Evolutionary conservation across 2,113 vertebrate species (phyloP), one percentile per base, ranked within the genome.

Genomic region (Dolichallabes microphthalmus): DNA sequence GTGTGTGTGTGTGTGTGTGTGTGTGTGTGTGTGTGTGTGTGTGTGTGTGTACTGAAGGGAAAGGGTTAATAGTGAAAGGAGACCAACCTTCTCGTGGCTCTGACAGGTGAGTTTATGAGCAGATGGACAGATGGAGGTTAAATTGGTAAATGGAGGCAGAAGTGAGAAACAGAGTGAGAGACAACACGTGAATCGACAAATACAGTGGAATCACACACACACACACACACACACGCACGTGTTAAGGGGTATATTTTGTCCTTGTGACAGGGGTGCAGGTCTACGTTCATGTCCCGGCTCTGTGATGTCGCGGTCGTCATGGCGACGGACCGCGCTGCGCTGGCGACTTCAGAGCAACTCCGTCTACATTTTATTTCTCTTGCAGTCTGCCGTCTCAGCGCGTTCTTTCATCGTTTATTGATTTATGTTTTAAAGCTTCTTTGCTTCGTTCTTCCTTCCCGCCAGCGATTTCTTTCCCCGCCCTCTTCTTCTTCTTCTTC

Each of bases 11-110:
- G 61, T 64, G 63, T 68, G 64, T 32, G 66, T 68, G 64, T 19
- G 64, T 32, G 27, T 68, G 64, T 68, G 64, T 35, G 30, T 27
- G 74, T 52, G 74, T 76, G 74, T n/a, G 50, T 25, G 22, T n/a
- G 22, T 76, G 74, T 53, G 74, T 53, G 74, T 25, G 77, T 11
- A 32, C 30, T 27, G 68, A 90, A 83, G 87, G 89, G 73, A 19
- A 88, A 75, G 25, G 86, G 90, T 94, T 95, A 96, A 95, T 96
- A 97, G 95, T 96, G 94, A 97, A 97, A 96, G 95, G 95, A 93
- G 96, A 99, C 98, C 96, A 99, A 99, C 98, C 98, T 99, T 97
- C 97, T 95, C 98, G 97, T 94, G 96, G 97, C 96, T 98, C 98
- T 99, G 97, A 97, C 95, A 95, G 82, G 91, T 88, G 90, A 89